Percentiles rank a stretch among this genome's conserved stretches.
phyloP scores from a whole-genome alignment of 2,888 invertebrate species.

The Spicauda simplicius region DNA sequence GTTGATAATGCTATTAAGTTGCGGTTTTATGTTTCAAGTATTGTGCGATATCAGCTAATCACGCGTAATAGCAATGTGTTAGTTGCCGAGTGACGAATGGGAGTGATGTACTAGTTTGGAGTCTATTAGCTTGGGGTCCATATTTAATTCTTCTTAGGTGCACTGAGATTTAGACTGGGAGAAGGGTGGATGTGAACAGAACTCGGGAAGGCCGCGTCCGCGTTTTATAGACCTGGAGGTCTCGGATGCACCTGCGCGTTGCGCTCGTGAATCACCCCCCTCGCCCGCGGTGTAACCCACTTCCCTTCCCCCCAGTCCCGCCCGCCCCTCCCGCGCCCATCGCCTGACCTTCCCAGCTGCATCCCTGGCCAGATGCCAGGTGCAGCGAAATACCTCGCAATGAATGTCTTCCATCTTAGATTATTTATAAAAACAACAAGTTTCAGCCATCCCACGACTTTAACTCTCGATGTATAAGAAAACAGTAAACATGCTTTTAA shows the following conservation, averaged over 20 bases:
- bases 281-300: conserved; percentile 38
- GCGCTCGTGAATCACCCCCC: conserved; percentile 61
- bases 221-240: conserved; percentile 46
- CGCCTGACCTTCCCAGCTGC: conserved; percentile 70
- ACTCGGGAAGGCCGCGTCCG: conserved; percentile 38
- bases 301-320: conserved; percentile 40
- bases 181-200: conserved; percentile 35
- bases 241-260: conserved; percentile 74
- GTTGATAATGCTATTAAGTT: conserved; percentile 32
- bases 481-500: neutral
- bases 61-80: conserved; percentile 42
- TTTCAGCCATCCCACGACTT: conserved; percentile 1
- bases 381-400: conserved; percentile 51
- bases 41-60: conserved; percentile 30
- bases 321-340: conserved; percentile 40
- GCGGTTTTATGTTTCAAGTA: conserved; percentile 32
- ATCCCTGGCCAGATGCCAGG: conserved; percentile 73
- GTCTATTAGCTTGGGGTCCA: neutral
- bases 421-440: conserved; percentile 46
- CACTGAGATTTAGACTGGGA: conserved; percentile 21
- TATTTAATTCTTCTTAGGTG: neutral
- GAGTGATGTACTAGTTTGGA: neutral
- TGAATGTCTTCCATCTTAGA: conserved; percentile 47
- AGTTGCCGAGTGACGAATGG: conserved; percentile 35
- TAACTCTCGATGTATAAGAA: neutral